phyloP scores from a whole-genome alignment of 2,797 vertebrate species.

The Gallirallus australis region DNA sequence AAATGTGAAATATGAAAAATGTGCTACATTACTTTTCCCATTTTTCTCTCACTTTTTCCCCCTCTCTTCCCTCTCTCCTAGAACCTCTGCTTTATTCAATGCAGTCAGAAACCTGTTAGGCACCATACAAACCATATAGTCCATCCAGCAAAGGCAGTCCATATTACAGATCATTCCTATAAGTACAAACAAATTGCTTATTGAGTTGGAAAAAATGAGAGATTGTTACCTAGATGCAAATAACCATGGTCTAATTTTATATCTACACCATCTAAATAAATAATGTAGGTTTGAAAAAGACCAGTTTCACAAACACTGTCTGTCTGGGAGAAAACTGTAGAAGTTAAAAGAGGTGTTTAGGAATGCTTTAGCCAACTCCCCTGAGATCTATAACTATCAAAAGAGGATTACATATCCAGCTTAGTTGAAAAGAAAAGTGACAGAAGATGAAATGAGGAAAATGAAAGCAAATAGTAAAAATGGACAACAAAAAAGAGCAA shows the following conservation, averaged over 20 bases:
- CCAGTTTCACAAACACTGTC: background rate
- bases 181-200: background rate
- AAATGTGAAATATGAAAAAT: background rate
- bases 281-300: background rate
- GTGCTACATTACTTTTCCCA: background rate
- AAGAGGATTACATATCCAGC: background rate
- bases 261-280: background rate
- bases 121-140: background rate
- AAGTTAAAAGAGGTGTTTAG: background rate
- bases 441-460: background rate
- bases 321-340: background rate
- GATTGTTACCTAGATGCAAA: background rate
- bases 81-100: background rate
- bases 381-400: background rate
- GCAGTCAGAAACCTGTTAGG: background rate
- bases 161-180: background rate
- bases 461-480: background rate
- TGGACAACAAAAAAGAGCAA: background rate
- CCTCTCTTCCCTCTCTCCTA: background rate
- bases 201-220: background rate
- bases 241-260: background rate
- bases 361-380: background rate
- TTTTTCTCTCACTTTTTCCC: rapidly evolving
- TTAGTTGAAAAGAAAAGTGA: background rate
- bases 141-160: background rate